Evolutionary conservation across 2,113 vertebrate genomes (phyloP).

Genomic region (Paraplagusia blochii): DNA sequence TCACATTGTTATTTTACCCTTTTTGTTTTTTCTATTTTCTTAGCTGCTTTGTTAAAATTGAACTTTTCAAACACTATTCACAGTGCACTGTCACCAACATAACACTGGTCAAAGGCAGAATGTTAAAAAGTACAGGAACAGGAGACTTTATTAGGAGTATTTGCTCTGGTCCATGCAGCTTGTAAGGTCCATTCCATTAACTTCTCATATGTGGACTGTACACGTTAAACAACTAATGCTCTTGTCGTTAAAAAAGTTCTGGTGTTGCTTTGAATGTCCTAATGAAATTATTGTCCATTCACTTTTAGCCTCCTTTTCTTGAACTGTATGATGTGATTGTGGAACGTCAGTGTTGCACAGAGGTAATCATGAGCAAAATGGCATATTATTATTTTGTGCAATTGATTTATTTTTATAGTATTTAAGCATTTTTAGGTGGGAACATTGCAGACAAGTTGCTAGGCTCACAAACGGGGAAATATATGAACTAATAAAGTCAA

Average conservation of each 20-base stretch:
- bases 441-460: constrained; percentile 52
- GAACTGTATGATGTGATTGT: constrained; percentile 41
- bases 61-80: constrained; percentile 28
- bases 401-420: constrained; percentile 80
- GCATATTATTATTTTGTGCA: constrained; percentile 63
- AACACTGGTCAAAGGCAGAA: background rate
- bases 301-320: constrained; percentile 16
- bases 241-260: constrained; percentile 16
- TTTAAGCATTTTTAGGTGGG: constrained; percentile 68
- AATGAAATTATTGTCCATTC: background rate
- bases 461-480: constrained; percentile 54
- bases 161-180: background rate
- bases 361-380: constrained; percentile 57
- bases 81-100: background rate
- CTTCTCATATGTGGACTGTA: constrained; percentile 3
- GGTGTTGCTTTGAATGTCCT: constrained; percentile 23
- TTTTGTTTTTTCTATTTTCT: background rate
- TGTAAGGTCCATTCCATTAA: background rate
- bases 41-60: background rate
- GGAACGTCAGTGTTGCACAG: constrained; percentile 57
- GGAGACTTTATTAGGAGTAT: background rate
- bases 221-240: background rate
- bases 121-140: background rate
- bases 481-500: constrained; percentile 73
- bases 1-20: background rate